Evolutionary conservation across 2,113 vertebrate genomes (phyloP).

Genomic region (Myotis brandtii): DNA sequence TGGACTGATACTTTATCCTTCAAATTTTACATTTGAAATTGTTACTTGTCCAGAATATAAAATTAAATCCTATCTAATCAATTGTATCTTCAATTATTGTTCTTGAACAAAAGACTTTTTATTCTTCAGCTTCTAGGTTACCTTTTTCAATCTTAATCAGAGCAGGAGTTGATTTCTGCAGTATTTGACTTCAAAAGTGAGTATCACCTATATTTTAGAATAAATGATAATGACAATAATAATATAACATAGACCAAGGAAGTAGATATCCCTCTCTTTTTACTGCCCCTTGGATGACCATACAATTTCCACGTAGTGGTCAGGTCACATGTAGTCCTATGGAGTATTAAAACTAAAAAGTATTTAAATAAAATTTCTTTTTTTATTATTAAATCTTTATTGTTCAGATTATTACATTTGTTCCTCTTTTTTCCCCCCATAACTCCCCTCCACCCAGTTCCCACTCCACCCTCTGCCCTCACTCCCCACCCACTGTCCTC

Average conservation of each 20-base stretch:
- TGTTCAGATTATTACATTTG: no score
- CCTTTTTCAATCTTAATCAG: neutral
- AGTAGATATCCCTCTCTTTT: neutral
- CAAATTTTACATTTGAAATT: neutral
- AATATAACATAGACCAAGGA: neutral
- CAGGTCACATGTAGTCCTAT: neutral
- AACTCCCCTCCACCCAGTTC: no score
- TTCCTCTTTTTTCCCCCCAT: no score
- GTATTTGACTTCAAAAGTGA: neutral
- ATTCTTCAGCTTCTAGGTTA: neutral
- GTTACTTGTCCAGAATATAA: slow-evolving; percentile 31
- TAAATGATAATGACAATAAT: neutral
- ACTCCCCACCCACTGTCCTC: no score
- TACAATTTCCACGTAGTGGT: neutral
- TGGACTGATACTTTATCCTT: neutral
- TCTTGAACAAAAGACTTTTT: neutral
- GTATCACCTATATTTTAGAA: neutral
- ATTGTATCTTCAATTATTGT: neutral
- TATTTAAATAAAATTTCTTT: neutral
- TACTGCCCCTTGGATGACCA: neutral
- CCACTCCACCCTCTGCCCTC: no score
- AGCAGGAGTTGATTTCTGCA: neutral
- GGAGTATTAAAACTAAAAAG: neutral
- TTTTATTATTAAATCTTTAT: no score
- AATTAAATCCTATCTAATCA: neutral